Evolutionary conservation across 2,797 vertebrate species (phyloP).

Genomic region (Nyctalus aviator): DNA sequence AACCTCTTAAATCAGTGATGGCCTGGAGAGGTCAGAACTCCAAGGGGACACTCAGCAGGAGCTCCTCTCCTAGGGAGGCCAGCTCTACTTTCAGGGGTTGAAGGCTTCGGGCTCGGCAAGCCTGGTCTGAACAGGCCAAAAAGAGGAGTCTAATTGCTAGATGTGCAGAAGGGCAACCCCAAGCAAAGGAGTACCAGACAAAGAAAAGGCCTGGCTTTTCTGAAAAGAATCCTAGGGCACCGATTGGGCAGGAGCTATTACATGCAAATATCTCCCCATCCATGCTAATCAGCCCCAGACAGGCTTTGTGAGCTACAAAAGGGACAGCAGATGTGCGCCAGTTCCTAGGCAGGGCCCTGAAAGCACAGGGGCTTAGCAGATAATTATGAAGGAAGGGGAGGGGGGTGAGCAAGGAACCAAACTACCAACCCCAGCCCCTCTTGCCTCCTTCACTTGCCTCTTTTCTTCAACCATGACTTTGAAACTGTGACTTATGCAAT

Average conservation of each 20-base stretch:
- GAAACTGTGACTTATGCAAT: neutral
- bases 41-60: neutral
- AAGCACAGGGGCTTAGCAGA: slow-evolving; percentile 45
- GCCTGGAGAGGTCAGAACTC: neutral
- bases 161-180: neutral
- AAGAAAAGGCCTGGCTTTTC: slow-evolving; percentile 60
- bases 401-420: neutral
- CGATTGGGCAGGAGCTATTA: slow-evolving; percentile 55
- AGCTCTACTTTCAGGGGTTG: neutral
- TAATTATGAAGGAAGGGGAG: neutral
- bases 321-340: slow-evolving; percentile 79
- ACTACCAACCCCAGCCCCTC: neutral
- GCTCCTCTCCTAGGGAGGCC: neutral
- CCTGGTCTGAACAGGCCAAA: neutral
- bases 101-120: neutral
- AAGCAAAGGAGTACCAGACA: slow-evolving; percentile 49
- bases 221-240: slow-evolving; percentile 45
- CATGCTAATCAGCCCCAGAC: slow-evolving; percentile 78
- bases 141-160: neutral
- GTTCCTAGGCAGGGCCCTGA: slow-evolving; percentile 14
- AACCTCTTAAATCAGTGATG: neutral
- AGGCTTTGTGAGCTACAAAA: slow-evolving; percentile 77
- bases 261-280: slow-evolving; percentile 76
- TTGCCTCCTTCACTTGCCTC: neutral
- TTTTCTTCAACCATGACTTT: neutral